A percentile compares a stretch with the other conserved stretches of the same genome.
Evolutionary conservation across 1,140 invertebrate species (phyloP).

Genomic region (Meteorus sp.): DNA sequence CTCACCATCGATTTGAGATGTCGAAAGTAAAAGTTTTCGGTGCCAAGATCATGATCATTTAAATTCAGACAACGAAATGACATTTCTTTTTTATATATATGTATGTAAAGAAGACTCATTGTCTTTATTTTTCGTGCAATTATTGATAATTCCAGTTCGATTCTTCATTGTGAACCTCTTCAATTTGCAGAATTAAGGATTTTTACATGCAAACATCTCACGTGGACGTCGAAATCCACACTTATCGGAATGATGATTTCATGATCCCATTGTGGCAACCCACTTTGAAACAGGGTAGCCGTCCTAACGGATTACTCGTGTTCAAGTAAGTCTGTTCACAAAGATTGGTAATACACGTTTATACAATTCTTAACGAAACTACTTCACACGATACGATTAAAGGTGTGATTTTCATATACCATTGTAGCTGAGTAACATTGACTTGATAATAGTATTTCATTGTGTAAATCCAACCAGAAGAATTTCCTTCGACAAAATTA

Average conservation of each 20-base stretch:
- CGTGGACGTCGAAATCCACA: background rate
- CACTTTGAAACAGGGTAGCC: constrained; percentile 17
- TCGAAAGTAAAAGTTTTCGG: constrained; percentile 17
- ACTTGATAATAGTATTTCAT: too few species aligned
- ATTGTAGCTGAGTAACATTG: too few species aligned
- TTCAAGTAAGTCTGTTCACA: constrained; percentile 8
- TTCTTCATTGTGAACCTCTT: too few species aligned
- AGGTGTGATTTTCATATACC: too few species aligned
- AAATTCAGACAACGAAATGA: background rate
- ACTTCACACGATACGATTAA: too few species aligned
- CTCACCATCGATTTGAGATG: background rate
- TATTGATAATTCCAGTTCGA: too few species aligned
- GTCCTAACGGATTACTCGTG: constrained; percentile 21
- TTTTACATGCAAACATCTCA: background rate
- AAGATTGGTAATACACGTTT: background rate
- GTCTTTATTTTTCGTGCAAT: background rate
- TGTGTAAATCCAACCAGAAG: too few species aligned
- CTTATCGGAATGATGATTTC: constrained; percentile 8
- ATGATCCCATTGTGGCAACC: constrained; percentile 24
- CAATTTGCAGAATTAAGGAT: background rate
- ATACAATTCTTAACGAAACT: too few species aligned
- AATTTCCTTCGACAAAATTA: too few species aligned
- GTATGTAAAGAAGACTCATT: background rate
- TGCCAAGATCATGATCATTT: background rate
- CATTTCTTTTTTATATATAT: too few species aligned